phyloP scores from a whole-genome alignment of 2,797 vertebrate genomes.

The Malurus leucopterus region DNA sequence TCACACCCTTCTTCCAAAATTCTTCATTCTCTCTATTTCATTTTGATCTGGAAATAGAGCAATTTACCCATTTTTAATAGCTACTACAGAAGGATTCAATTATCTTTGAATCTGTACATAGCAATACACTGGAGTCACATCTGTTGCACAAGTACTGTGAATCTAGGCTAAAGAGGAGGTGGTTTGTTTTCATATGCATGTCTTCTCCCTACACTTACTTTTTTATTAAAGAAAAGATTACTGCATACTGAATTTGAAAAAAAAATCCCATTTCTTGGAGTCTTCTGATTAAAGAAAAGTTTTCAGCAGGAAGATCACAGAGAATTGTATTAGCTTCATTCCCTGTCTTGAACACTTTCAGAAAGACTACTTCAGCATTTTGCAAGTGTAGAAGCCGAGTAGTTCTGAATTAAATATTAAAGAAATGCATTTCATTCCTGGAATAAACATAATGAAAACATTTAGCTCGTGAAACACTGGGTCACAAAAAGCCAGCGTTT shows the following conservation, averaged over 20 bases:
- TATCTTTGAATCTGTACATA: not conserved
- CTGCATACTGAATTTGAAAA: not conserved
- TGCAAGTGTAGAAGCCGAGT: not conserved
- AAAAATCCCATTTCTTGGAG: not conserved
- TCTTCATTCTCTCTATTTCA: not conserved
- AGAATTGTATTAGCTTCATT: not conserved
- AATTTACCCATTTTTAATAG: conserved; percentile 20
- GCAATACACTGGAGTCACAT: conserved; percentile 20
- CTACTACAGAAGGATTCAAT: conserved; percentile 37
- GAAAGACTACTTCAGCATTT: not conserved
- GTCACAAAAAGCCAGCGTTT: not conserved
- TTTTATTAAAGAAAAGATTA: not conserved
- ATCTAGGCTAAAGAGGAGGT: conserved; percentile 26
- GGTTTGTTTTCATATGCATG: not conserved
- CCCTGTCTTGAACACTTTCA: not conserved
- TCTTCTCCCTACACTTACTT: not conserved
- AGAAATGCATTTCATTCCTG: not conserved
- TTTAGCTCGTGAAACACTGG: not conserved
- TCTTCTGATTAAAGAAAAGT: not conserved
- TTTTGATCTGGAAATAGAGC: conserved; percentile 16
- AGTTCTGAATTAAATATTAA: not conserved
- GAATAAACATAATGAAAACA: not conserved
- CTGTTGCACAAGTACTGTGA: conserved; percentile 28
- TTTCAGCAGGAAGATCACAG: not conserved
- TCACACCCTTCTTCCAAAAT: not conserved